These are phyloP conservation scores for Thunnus albacares DNA, from an alignment of 2,797 vertebrate genomes.

Conservation along the genomic window DNA sequence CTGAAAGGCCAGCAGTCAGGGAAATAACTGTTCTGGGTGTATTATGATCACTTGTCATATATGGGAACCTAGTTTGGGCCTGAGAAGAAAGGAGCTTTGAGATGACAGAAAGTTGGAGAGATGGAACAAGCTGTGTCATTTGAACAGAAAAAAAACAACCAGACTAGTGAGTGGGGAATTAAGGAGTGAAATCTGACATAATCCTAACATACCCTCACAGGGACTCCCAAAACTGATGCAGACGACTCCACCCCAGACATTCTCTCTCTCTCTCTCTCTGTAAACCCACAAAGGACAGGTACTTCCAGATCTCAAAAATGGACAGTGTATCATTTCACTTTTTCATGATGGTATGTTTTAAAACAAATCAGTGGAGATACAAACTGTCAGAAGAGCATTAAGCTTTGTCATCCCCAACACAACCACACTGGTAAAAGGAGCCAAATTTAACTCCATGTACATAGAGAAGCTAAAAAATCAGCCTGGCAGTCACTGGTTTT, in stretches of 20 bases:
- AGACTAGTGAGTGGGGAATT: slow-evolving; percentile 44
- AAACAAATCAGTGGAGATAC: not conserved
- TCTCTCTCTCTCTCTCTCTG: no score
- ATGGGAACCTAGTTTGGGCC: slow-evolving; percentile 43
- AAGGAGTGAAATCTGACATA: slow-evolving; percentile 63
- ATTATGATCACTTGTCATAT: slow-evolving; percentile 52
- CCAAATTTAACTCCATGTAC: not conserved
- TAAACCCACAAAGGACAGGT: not conserved
- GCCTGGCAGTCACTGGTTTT: slow-evolving; percentile 2
- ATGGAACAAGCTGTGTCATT: slow-evolving; percentile 50
- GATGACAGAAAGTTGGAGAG: slow-evolving; percentile 68
- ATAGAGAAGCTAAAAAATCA: not conserved
- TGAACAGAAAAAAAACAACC: slow-evolving; percentile 11
- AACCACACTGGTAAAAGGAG: not conserved
- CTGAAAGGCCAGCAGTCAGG: slow-evolving; percentile 31
- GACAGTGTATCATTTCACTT: not conserved
- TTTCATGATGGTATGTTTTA: not conserved
- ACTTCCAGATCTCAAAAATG: not conserved
- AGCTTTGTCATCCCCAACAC: not conserved
- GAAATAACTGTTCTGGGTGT: slow-evolving; percentile 34
- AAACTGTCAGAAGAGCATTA: not conserved
- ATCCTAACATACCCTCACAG: slow-evolving; percentile 38
- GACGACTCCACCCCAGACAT: slow-evolving; percentile 49
- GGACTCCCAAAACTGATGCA: slow-evolving; percentile 40
- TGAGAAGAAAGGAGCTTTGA: slow-evolving; percentile 61